Conservation (phyloP, 2,113 vertebrate genomes). For the Caracal caracal region DNA sequence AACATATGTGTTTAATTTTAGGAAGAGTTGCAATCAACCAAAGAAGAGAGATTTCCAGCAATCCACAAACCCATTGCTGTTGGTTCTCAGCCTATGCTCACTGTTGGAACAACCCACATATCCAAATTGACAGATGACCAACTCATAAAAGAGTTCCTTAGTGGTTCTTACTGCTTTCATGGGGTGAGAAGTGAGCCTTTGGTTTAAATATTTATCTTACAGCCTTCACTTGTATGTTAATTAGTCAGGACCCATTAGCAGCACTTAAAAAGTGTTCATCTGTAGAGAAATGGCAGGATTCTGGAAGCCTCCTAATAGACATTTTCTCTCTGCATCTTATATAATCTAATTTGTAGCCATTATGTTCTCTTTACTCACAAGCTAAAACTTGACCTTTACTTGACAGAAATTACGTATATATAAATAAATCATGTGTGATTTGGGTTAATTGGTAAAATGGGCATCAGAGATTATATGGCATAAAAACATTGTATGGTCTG, state of each 20-base stretch:
- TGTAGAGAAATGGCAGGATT: not conserved
- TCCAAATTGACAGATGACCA: conserved; percentile 98
- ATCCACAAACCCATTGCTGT: conserved; percentile 95
- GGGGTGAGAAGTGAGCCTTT: conserved; percentile 90
- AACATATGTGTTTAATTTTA: conserved; percentile 77
- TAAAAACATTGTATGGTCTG: not conserved
- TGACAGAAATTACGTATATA: not conserved
- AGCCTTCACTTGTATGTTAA: not conserved
- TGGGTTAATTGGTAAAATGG: not conserved
- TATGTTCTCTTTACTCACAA: not conserved
- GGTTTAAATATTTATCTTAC: conserved; percentile 27
- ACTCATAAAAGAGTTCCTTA: conserved; percentile 98
- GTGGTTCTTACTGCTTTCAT: conserved; percentile 98
- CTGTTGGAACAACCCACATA: conserved; percentile 97
- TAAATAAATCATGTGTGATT: not conserved
- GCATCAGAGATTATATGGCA: not conserved
- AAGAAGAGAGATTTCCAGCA: conserved; percentile 93
- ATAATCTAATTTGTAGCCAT: not conserved
- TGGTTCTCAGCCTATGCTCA: conserved; percentile 92
- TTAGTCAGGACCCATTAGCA: not conserved
- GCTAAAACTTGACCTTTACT: conserved; percentile 18
- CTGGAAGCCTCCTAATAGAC: not conserved
- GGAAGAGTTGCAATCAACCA: conserved; percentile 89
- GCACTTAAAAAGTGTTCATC: not conserved
- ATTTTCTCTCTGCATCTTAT: not conserved